Conservation (phyloP, 2,113 vertebrate genomes). For the Tringa solitaria region DNA sequence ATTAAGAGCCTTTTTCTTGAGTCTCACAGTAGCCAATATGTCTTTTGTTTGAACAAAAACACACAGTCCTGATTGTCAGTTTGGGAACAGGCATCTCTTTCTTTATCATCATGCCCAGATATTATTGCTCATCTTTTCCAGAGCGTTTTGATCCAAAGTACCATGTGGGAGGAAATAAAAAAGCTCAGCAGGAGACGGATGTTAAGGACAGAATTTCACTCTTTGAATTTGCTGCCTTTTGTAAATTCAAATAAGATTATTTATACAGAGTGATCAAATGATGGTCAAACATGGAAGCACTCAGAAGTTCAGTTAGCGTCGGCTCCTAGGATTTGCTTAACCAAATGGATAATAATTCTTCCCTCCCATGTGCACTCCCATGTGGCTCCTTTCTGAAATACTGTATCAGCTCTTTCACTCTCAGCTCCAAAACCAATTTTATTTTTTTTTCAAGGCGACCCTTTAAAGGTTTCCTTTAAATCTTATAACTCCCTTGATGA, state of each 20-base stretch:
- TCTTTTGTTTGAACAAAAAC: conserved; percentile 46
- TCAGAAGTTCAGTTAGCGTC: neutral
- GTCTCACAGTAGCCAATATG: conserved; percentile 15
- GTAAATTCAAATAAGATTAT: conserved; percentile 30
- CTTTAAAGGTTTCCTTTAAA: neutral
- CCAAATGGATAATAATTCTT: neutral
- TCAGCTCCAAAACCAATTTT: neutral
- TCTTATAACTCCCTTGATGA: neutral
- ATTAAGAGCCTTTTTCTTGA: neutral
- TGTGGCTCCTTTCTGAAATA: neutral
- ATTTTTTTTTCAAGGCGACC: neutral
- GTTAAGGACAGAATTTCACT: conserved; percentile 1
- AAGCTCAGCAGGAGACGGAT: neutral
- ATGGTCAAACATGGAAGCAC: neutral
- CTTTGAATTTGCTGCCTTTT: conserved; percentile 22
- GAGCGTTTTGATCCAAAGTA: conserved; percentile 17
- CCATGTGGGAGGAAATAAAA: conserved; percentile 45
- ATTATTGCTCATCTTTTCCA: conserved; percentile 60
- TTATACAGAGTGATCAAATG: conserved; percentile 43
- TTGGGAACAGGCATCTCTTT: conserved; percentile 32
- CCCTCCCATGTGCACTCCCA: neutral
- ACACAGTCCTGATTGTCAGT: conserved; percentile 26
- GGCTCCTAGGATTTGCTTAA: neutral
- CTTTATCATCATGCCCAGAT: conserved; percentile 22
- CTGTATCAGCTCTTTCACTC: neutral